These are phyloP conservation scores for Hecatera dysodea DNA, from an alignment of 2,888 invertebrate species.

Conservation along the genomic window DNA sequence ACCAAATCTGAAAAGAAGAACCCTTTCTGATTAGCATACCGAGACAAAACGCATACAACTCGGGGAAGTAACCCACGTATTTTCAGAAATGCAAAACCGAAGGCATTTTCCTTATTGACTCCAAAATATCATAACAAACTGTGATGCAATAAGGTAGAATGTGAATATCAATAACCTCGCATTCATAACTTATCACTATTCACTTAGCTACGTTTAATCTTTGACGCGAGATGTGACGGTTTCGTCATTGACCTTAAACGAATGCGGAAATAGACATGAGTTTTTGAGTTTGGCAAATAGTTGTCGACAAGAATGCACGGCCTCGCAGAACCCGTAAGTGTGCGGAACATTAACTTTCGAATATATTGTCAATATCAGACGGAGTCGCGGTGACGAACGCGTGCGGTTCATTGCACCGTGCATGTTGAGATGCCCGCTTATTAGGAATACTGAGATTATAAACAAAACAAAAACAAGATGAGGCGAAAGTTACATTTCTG, in stretches of 20 bases:
- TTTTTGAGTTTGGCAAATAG: constrained; percentile 63
- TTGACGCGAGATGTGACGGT: constrained; percentile 46
- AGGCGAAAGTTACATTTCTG: constrained; percentile 78
- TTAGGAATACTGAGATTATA: constrained; percentile 59
- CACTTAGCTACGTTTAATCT: constrained; percentile 17
- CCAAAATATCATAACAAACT: constrained; percentile 42
- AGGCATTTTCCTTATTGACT: constrained; percentile 60
- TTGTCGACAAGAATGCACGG: constrained; percentile 71
- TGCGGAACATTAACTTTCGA: constrained; percentile 85
- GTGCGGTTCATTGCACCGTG: constrained; percentile 69
- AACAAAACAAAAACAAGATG: constrained; percentile 69
- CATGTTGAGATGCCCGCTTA: constrained; percentile 57
- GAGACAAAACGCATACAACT: constrained; percentile 28
- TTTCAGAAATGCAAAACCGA: constrained; percentile 38
- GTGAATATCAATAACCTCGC: constrained; percentile 33
- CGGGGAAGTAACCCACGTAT: constrained; percentile 6
- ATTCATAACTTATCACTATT: constrained; percentile 26
- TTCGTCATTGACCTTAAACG: constrained; percentile 52
- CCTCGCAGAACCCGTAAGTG: constrained; percentile 78
- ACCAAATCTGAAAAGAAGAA: constrained; percentile 79
- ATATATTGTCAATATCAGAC: constrained; percentile 83
- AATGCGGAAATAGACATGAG: constrained; percentile 62
- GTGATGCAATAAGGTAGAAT: constrained; percentile 39
- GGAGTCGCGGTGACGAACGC: constrained; percentile 66
- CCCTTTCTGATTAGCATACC: constrained; percentile 35